These are phyloP conservation scores for Hyperopisus bebe DNA, from an alignment of 2,113 vertebrate species.

Conservation along the genomic window DNA sequence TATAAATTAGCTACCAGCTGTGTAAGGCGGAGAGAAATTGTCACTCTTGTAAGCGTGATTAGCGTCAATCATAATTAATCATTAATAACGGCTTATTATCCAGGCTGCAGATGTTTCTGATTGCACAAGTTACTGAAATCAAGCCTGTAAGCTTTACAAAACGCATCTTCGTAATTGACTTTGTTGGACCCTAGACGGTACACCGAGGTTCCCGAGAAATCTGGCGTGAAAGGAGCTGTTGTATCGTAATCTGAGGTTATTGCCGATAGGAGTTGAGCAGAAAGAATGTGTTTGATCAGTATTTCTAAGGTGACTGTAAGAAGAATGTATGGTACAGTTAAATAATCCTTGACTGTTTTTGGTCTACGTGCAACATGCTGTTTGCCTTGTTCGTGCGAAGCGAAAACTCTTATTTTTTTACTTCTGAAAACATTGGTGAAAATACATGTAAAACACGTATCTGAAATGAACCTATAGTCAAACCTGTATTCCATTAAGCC, in stretches of 20 bases:
- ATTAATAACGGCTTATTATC: neutral
- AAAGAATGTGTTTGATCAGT: neutral
- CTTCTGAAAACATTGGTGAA: neutral
- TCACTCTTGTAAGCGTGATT: neutral
- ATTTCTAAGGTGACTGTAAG: neutral
- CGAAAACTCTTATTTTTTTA: neutral
- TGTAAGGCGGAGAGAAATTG: neutral
- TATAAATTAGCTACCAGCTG: neutral
- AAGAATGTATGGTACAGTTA: slow-evolving; percentile 11
- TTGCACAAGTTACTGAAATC: neutral
- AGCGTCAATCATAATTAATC: slow-evolving; percentile 1
- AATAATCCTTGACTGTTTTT: slow-evolving; percentile 17
- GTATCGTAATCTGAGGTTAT: neutral
- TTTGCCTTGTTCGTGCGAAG: neutral
- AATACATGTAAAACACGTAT: neutral
- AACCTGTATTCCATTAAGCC: neutral
- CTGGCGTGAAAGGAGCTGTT: neutral
- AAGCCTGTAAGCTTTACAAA: neutral
- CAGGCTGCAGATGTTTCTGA: neutral
- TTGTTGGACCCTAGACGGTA: neutral
- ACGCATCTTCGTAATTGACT: neutral
- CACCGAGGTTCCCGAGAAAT: neutral
- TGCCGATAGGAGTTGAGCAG: neutral
- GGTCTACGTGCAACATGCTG: neutral
- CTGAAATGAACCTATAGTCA: neutral